Base-by-base conservation (phyloP, 2,113 vertebrate genomes). In the Xiphophorus maculatus region DNA sequence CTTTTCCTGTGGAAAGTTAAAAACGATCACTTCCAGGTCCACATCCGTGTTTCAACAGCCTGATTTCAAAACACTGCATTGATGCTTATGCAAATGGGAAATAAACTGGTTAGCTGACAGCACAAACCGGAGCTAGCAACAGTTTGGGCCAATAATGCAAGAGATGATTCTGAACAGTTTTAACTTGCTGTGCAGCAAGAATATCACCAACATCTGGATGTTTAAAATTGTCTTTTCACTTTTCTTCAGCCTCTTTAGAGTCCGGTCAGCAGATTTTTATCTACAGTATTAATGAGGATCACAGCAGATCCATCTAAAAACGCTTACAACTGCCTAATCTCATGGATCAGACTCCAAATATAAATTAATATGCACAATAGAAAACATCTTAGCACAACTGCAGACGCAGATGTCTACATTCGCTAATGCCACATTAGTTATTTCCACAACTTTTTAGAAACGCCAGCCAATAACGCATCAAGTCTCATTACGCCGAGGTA, bases 221-320 rank as follows among this genome's bases (percentile, higher is more conserved):
- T 69, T 70, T 73, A 28, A 73, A 44, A 66, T 30, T 75, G 60
- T 32, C 37, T 40, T 51, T 15, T 66, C 64, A 66, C 40, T 42
- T 74, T 75, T 74, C 72, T 6, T 22, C n/a, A 69, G 63, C 70
- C 58, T 40, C 71, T 85, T 90, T 35, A 29, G 35, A 42, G 64
- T 64, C 19, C 37, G 76, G 86, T 88, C 66, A 87, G 76, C 84
- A 85, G 74, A 79, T 89, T 83, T 73, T 87, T 71, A 28, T 71
- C 35, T 81, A 42, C 40, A 15, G 14, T 4, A 15, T 42, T 42
- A 4, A 42, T 13, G 13, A 5, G 40, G 40, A 15, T 42, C 14
- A 15, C 35, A 37, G 35, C 35, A 42, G 40, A 15, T 15, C 14
- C 40, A 15, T 42, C 13, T 42, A 15, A 42, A 37, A 42, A 42